Evolutionary conservation across 2,797 vertebrate species (phyloP), one percentile per base, ranked within the genome.

Genomic region (Sebastes flavidus): DNA sequence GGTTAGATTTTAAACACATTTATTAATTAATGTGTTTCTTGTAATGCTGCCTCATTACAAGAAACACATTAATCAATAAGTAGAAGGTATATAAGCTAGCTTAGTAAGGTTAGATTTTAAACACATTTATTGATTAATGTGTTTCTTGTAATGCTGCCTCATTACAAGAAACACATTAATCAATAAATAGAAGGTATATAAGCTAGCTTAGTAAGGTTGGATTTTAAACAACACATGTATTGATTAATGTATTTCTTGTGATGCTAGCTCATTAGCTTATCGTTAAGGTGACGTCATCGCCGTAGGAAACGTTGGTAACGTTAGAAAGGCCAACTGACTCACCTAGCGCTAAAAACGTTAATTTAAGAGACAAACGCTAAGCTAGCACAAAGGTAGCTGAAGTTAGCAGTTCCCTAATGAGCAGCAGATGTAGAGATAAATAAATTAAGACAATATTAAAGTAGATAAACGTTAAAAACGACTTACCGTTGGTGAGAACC

Each of bases 391-490:
- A 1, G 0, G 4, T 14, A 32, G 2, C 5, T 27, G 5, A 16
- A 3, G 8, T 6, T 0, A 8, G 2, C 6, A 2, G 8, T 1
- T 6, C 14, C 1, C 2, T 2, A 1, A 11, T 0, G 6, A 8
- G 2, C 27, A 9, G 4, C 4, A 49, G 2, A 3, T 4, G 30
- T 18, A 1, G 0, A 8, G 0, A 10, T 0, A 6, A 0, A 2
- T 11, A n/a, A 65, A 65, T 3, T 2, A 8, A 59, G 0, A 0
- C 5, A 4, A 3, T 1, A 46, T 3, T 18, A 6, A 18, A n/a
- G 6, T 0, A 55, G 2, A 8, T 1, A 52, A 3, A 6, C 1
- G 2, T 32, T 52, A 6, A 68, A 4, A 0, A 7, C 0, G 0
- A 16, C 77, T 83, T 67, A 90, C 86, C 16, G 56, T 42, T 0